Base-by-base conservation (phyloP, 2,113 vertebrate genomes). In the Gambusia holbrooki region DNA sequence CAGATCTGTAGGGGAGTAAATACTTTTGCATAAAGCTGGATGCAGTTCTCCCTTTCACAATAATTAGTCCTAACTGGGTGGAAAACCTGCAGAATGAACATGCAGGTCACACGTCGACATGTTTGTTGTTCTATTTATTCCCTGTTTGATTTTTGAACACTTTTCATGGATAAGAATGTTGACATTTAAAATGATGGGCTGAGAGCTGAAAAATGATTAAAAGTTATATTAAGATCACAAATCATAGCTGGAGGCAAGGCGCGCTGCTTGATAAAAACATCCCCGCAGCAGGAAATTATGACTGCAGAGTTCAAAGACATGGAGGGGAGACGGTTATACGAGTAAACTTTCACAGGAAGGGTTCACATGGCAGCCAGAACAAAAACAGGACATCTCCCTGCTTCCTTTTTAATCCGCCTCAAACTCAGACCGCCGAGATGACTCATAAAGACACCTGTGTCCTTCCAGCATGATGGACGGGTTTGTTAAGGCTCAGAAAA, bases 361-460 rank as follows among this genome's bases (percentile, higher is more conserved):
- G 74, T 62, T 80, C n/a, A 66, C 35, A 29, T 48, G 40, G 13
- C 70, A 66, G 40, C 19, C 0, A 64, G 64, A 81, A 45, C 19
- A 67, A 73, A 65, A 58, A 74, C 66, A 70, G 12, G 29, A 35
- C 62, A 35, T 40, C 33, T 40, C 19, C 62, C 3, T 25, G 14
- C n/a, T 54, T 62, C 7, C 78, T 63, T 66, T 74, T 71, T 77
- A 78, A 89, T 85, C 67, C 88, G 33, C 78, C 73, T 77, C 73
- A 75, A 33, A 70, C 72, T 67, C 33, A 77, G 74, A 72, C 85
- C 81, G 76, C 81, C 74, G 35, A 71, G 37, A 71, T 58, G 60
- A 32, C 62, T 11, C 29, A 37, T 25, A n/a, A 42, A 25, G 66
- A 76, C 71, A 68, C 67, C 35, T 77, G 78, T 0, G 29, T 58